Evolutionary conservation across 2,797 vertebrate genomes (phyloP), one percentile per base, ranked within the genome.

Genomic region (Pseudomugil tenellus): DNA sequence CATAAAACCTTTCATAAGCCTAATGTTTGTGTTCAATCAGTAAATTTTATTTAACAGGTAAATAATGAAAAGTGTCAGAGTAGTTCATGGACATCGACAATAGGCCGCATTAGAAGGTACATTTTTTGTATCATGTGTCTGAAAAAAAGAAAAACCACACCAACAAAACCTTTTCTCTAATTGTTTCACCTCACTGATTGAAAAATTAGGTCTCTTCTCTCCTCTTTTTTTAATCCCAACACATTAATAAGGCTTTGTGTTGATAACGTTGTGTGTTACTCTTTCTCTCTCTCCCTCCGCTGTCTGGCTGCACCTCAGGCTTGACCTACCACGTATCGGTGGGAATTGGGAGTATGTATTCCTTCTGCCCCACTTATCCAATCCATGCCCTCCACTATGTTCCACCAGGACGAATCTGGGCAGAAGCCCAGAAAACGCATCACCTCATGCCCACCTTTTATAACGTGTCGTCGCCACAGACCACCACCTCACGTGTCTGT

Each of bases 341-440:
- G 92, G 97, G 97, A 97, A 95, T 97, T 91, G 96, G 96, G 95
- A 96, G 96, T 98, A 97, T 92, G 97, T 98, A 90, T 91, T 90
- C 85, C 81, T 96, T 89, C 92, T 91, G 81, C 90, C 93, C 83
- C 84, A 86, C 85, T 87, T 84, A 83, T 77, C 76, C 83, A 84
- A 71, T 79, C 84, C 88, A 75, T 90, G 77, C 81, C 86, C 83
- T 85, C 85, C 78, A 58, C 82, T 77, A 43, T 82, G 83, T 87
- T 76, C 77, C 88, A 87, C 89, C 89, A 89, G 86, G 76, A 88
- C 87, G 92, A 78, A 86, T 92, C 2, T 92, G 72, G 94, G 82
- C 82, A 80, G 74, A 83, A 13, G 55, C 86, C 89, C 90, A 87
- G 85, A 84, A 85, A 82, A 68, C 37, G 54, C 74, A 76, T 84